Base-by-base conservation (phyloP, 1,140 invertebrate species). In the Zaprionus camerounensis region DNA sequence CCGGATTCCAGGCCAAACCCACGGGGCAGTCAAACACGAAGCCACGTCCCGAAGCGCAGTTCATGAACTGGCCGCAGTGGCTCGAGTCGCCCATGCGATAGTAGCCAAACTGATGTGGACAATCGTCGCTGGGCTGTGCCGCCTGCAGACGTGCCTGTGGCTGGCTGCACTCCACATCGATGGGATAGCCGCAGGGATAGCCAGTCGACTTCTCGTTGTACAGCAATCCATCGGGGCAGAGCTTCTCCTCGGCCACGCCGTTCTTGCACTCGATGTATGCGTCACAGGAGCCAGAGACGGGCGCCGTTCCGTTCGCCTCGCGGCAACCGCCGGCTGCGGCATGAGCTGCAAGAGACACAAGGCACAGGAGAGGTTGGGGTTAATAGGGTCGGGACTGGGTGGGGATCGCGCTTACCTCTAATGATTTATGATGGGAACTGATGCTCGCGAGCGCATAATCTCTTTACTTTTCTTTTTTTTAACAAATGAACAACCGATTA, bases 21-120 rank as follows among this genome's bases (percentile, higher is more conserved):
- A 97, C 97, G 0, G 97, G 96, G 74, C 94, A 94, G 70, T 94
- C 93, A 17, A 94, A 94, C 1, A 93, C 82, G 44, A 92, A 94
- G 15, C 91, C 94, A 5, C 91, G 75, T n/a, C 97, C 97, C 49
- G 95, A 95, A 0, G 96, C 96, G 83, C 97, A 98, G 81, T 96
- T 97, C 93, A 96, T 96, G 91, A 98, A 98, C 77, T 96, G 94
- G 12, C 97, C 96, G 90, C 97, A 98, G 82, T 97, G 95, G 0
- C 93, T 88, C 5, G 93, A 82, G 82, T 97, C 96, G 2, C 96
- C 95, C 58, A 96, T 92, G 76, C 95, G 94, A 93, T 96, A 98
- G 83, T 97, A 96, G 0, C 97, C 97, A 80, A 96, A 98, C 82
- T 97, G 96, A 90, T 97, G 96, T 0, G 97, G 97, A 87, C 97